phyloP scores from a whole-genome alignment of 1,140 invertebrate species.

The Pantala flavescens region DNA sequence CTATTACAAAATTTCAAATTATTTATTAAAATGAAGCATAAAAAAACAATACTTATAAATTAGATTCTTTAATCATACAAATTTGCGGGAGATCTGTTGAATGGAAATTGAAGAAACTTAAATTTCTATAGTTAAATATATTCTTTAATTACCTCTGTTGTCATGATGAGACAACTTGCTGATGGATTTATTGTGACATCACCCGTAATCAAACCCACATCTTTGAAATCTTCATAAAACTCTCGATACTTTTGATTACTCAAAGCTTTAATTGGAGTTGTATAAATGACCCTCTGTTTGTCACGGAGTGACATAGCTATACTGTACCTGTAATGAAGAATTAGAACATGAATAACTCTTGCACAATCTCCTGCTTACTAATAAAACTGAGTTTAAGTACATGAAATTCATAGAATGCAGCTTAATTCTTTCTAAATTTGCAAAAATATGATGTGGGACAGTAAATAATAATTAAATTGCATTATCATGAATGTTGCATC shows the following conservation, averaged over 20 bases:
- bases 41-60: too few species aligned
- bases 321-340: constrained; percentile 43
- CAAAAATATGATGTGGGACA: background rate
- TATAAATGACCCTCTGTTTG: constrained; percentile 94
- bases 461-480: too few species aligned
- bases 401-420: background rate
- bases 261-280: constrained; percentile 97
- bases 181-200: constrained; percentile 99
- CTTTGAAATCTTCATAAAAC: constrained; percentile 94
- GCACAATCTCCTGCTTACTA: too few species aligned
- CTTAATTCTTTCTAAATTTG: too few species aligned
- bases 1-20: too few species aligned
- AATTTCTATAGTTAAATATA: too few species aligned
- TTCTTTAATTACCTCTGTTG: constrained; percentile 92
- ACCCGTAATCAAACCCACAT: constrained; percentile 96
- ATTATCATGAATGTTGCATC: too few species aligned
- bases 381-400: background rate
- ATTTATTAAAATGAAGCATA: too few species aligned
- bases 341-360: background rate
- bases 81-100: too few species aligned
- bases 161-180: constrained; percentile 98
- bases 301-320: constrained; percentile 56
- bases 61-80: too few species aligned
- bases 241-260: constrained; percentile 99
- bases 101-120: too few species aligned